A percentile compares a stretch with the other conserved stretches of the same genome.
Evolutionary conservation across 2,113 vertebrate genomes (phyloP).

Genomic region (Cairina moschata): DNA sequence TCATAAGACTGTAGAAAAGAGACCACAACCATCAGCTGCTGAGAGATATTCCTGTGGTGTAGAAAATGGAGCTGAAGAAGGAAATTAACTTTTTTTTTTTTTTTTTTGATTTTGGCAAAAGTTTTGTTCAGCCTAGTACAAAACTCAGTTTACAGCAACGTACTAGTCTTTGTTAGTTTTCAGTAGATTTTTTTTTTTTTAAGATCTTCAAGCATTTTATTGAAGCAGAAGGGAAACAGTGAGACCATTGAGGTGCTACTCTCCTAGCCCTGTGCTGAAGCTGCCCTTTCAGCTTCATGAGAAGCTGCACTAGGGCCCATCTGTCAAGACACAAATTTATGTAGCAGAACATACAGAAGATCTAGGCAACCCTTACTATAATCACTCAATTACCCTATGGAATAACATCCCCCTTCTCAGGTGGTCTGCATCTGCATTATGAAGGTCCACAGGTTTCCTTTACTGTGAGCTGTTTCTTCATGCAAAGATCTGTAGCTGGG

Average conservation of each 20-base stretch:
- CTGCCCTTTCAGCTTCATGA: neutral
- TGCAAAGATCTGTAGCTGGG: neutral
- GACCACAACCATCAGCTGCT: neutral
- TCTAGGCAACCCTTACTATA: neutral
- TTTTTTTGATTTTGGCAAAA: neutral
- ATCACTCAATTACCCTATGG: neutral
- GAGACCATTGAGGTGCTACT: neutral
- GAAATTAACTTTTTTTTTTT: neutral
- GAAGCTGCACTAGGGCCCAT: neutral
- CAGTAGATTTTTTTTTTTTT: neutral
- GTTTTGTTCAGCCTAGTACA: neutral
- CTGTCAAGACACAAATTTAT: neutral
- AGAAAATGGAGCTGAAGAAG: neutral
- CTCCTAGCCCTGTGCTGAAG: neutral
- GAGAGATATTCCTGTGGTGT: neutral
- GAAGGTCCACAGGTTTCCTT: neutral
- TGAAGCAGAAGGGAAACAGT: neutral
- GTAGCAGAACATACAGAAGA: neutral
- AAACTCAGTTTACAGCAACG: neutral
- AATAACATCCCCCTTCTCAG: neutral
- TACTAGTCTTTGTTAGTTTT: neutral
- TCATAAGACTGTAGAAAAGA: neutral
- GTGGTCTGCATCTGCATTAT: neutral
- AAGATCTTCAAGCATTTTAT: neutral
- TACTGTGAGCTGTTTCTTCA: neutral